A percentile compares a stretch with the other conserved stretches of the same genome.
These are phyloP conservation scores for Alosa alosa DNA, from an alignment of 2,113 vertebrate genomes.

Conservation along the genomic window DNA sequence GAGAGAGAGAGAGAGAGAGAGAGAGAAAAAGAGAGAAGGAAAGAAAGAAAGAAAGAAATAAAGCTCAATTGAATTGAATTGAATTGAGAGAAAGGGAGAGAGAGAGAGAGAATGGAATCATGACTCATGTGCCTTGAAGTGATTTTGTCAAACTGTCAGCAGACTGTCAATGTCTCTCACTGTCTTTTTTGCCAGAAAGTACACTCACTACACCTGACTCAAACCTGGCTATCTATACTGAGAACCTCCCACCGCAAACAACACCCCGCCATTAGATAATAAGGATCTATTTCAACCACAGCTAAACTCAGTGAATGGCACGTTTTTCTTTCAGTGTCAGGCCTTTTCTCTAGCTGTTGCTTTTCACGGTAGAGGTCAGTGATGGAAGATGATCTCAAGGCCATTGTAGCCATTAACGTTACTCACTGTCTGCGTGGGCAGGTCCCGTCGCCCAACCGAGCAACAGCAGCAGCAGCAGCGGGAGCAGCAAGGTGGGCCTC, in stretches of 20 bases:
- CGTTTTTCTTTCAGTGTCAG: neutral
- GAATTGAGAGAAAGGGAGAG: neutral
- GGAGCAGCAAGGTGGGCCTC: constrained; percentile 65
- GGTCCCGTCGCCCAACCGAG: constrained; percentile 71
- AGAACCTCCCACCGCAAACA: neutral
- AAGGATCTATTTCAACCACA: neutral
- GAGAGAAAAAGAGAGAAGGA: neutral
- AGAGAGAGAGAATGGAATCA: neutral
- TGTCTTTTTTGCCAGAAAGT: neutral
- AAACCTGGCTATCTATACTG: neutral
- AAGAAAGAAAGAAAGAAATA: too few species aligned
- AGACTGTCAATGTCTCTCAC: neutral
- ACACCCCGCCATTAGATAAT: neutral
- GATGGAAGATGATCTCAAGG: neutral
- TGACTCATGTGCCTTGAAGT: neutral
- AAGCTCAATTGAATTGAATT: too few species aligned
- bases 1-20: neutral
- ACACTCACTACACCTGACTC: neutral
- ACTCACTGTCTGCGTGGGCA: constrained; percentile 82
- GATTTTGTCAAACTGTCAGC: neutral
- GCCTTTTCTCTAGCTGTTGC: neutral
- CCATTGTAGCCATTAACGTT: neutral
- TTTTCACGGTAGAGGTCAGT: neutral
- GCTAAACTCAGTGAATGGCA: neutral
- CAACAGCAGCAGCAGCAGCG: constrained; percentile 73